Evolutionary conservation across 2,113 vertebrate genomes (phyloP).

Genomic region (Nycticebus coucang): DNA sequence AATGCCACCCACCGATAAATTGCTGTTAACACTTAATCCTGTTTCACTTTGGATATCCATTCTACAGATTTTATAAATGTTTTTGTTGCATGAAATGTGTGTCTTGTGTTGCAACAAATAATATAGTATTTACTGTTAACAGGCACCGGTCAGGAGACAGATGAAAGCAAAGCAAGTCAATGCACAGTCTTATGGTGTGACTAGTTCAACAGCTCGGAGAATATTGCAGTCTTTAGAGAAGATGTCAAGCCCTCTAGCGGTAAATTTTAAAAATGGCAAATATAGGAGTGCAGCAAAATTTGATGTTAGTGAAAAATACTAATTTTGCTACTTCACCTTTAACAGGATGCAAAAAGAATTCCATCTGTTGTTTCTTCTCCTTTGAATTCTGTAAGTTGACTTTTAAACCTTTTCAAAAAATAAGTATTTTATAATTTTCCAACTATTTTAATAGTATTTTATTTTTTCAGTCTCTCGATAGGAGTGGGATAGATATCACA

Average conservation of each 20-base stretch:
- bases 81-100: conserved; percentile 6
- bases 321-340: conserved; percentile 57
- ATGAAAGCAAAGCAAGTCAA: conserved; percentile 95
- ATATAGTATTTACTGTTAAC: conserved; percentile 53
- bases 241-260: conserved; percentile 97
- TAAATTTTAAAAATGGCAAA: conserved; percentile 81
- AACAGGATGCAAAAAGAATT: conserved; percentile 97
- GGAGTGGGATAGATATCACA: conserved; percentile 83
- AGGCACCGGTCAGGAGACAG: conserved; percentile 94
- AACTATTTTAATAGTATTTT: conserved; percentile 64
- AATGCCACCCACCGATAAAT: neutral
- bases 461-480: conserved; percentile 88
- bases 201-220: conserved; percentile 94
- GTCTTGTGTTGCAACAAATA: conserved; percentile 32
- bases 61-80: neutral
- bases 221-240: conserved; percentile 97
- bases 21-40: neutral
- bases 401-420: conserved; percentile 55
- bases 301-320: conserved; percentile 36
- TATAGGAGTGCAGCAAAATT: neutral
- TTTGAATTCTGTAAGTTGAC: conserved; percentile 90
- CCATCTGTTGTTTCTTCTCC: conserved; percentile 89
- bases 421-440: neutral
- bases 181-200: conserved; percentile 93
- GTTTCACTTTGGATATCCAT: neutral